Evolutionary conservation across 2,113 vertebrate species (phyloP).

Genomic region (Solea solea): DNA sequence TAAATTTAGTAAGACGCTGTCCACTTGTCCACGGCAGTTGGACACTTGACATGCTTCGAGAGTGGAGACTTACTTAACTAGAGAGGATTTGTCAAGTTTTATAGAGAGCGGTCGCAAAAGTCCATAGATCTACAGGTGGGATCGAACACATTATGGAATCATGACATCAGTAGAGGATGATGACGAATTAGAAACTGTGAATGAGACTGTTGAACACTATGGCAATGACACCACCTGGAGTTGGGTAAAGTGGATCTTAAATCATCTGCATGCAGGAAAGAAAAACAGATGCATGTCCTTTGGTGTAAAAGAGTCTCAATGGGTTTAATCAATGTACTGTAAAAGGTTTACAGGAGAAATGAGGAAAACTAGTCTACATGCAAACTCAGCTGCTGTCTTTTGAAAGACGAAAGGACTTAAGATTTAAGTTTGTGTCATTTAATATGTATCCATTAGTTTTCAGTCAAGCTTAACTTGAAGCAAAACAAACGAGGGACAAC

Average conservation of each 20-base stretch:
- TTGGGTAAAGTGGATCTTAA: conserved; percentile 74
- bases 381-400: no score
- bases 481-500: no score
- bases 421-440: no score
- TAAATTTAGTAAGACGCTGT: conserved; percentile 69
- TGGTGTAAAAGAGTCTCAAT: no score
- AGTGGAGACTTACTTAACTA: conserved; percentile 25
- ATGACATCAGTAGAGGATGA: conserved; percentile 70
- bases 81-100: conserved; percentile 1
- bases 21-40: conserved; percentile 48
- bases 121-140: conserved; percentile 9
- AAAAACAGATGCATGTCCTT: not conserved
- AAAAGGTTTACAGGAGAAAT: no score
- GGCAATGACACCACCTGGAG: conserved; percentile 75
- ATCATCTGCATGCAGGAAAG: not conserved
- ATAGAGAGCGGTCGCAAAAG: not conserved
- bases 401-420: no score
- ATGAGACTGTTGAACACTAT: conserved; percentile 60
- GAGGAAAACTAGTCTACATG: no score
- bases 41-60: conserved; percentile 41
- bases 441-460: no score
- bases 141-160: conserved; percentile 58
- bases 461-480: no score
- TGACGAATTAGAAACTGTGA: conserved; percentile 53
- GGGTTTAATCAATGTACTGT: no score